Percentiles rank a stretch among this genome's conserved stretches.
Conservation (phyloP, 2,113 vertebrate species). For the Pterophyllum scalare region DNA sequence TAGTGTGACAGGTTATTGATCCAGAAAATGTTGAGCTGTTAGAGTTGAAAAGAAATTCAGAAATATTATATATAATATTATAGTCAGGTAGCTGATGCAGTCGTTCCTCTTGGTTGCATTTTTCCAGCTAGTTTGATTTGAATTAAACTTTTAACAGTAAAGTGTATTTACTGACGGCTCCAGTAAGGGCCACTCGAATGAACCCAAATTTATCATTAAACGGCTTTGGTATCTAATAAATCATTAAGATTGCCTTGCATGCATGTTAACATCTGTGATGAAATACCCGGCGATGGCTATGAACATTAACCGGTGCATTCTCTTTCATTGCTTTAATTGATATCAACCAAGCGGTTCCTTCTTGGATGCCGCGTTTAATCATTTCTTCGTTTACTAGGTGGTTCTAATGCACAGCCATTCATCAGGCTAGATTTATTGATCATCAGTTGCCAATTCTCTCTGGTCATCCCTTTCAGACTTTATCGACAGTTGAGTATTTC, state of each 20-base stretch:
- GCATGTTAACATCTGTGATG: constrained; percentile 55
- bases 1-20: constrained; percentile 42
- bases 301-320: constrained; percentile 57
- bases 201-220: constrained; percentile 41
- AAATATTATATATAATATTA: constrained; percentile 9
- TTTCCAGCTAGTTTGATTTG: constrained; percentile 23
- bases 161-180: constrained; percentile 25
- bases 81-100: background rate
- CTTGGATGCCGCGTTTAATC: constrained; percentile 62
- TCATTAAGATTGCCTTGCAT: constrained; percentile 46
- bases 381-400: constrained; percentile 50
- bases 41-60: constrained; percentile 12
- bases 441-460: constrained; percentile 43
- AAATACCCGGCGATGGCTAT: constrained; percentile 56
- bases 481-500: constrained; percentile 39
- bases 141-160: constrained; percentile 30
- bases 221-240: constrained; percentile 40
- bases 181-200: constrained; percentile 17
- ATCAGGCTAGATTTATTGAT: constrained; percentile 63
- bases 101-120: constrained; percentile 17
- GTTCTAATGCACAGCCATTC: constrained; percentile 47
- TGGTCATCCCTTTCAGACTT: constrained; percentile 40
- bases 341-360: constrained; percentile 63
- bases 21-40: constrained; percentile 23
- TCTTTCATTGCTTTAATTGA: constrained; percentile 65